phyloP scores from a whole-genome alignment of 37 sponge, comb jelly and placozoan genomes.

The Beroe ovata region DNA sequence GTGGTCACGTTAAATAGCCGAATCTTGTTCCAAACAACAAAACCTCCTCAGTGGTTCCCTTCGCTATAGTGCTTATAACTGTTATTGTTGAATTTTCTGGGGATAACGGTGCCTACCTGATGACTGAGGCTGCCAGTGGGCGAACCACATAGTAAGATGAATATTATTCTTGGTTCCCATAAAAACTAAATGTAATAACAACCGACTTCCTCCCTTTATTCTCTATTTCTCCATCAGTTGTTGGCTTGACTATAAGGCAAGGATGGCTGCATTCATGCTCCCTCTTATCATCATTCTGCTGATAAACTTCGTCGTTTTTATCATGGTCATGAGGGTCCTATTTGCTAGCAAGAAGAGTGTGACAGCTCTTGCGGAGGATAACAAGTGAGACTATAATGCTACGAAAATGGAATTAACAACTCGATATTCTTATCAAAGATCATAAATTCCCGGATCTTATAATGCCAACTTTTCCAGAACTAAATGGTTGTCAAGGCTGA shows the following conservation, averaged over 20 bases:
- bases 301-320: conserved; percentile 4
- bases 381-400: neutral
- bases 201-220: no score
- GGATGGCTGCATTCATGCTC: conserved; percentile 41
- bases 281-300: conserved; percentile 17
- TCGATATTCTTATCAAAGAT: no score
- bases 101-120: conserved; percentile 3
- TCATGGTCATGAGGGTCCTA: conserved; percentile 52
- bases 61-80: conserved; percentile 7
- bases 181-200: no score
- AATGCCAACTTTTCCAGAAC: neutral
- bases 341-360: neutral
- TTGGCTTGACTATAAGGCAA: conserved; percentile 37
- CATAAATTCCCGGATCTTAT: no score
- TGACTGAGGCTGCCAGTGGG: neutral
- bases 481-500: conserved; percentile 9
- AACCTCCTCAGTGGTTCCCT: neutral
- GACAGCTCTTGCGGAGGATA: neutral
- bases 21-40: neutral
- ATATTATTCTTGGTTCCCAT: no score
- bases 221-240: no score
- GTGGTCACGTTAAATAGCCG: neutral
- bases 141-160: neutral
- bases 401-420: no score
- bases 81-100: conserved; percentile 36